Evolutionary conservation across 1,140 invertebrate species (phyloP).

Genomic region (Temnothorax longispinosus): DNA sequence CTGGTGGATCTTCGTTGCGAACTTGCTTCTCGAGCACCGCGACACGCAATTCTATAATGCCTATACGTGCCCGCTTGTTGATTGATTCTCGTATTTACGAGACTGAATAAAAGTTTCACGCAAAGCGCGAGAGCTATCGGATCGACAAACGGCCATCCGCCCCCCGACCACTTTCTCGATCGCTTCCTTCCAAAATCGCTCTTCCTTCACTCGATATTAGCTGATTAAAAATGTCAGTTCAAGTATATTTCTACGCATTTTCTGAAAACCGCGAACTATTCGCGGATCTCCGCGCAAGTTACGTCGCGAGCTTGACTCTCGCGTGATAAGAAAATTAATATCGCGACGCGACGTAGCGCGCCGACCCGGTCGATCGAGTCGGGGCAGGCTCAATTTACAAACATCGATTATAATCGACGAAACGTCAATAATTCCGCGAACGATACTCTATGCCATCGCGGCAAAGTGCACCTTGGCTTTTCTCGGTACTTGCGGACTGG

Average conservation of each 20-base stretch:
- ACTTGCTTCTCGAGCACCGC: neutral
- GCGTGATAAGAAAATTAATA: conserved; percentile 43
- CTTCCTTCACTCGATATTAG: no score
- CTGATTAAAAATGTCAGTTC: no score
- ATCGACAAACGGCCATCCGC: neutral
- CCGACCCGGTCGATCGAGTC: conserved; percentile 18
- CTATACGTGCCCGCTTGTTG: neutral
- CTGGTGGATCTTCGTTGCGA: neutral
- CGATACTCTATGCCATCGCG: conserved; percentile 66
- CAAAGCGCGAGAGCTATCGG: neutral
- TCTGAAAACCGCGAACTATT: neutral
- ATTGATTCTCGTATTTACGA: conserved; percentile 32
- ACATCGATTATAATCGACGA: conserved; percentile 76
- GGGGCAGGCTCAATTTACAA: conserved; percentile 76
- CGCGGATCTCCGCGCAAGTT: neutral
- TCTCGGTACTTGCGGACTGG: conserved; percentile 64
- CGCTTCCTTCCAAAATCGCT: no score
- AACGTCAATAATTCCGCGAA: conserved; percentile 78
- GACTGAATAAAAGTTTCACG: neutral
- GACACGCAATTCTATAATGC: neutral
- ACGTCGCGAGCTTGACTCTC: neutral
- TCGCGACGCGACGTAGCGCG: neutral
- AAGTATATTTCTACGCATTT: neutral
- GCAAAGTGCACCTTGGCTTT: conserved; percentile 68
- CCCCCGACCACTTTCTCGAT: no score